Base-by-base conservation (phyloP, 1,140 invertebrate genomes). In the Lepeophtheirus salmonis region DNA sequence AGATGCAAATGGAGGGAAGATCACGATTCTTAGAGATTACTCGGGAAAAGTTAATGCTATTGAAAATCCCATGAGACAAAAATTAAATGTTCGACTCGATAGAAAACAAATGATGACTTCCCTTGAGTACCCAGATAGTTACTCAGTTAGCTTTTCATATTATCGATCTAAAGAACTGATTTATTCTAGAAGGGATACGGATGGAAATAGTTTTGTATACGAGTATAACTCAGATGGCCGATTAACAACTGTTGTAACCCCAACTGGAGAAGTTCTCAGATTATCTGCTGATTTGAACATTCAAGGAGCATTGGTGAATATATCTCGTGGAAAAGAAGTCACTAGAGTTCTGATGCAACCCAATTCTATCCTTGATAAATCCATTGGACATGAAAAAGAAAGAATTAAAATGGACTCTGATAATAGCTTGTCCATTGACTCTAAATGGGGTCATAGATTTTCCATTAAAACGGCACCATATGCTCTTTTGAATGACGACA, bases 181-280 rank as follows among this genome's bases (percentile, higher is more conserved):
- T 12, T 84, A 86, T 65, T 84, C 84, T 0, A 86, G 89, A 69
- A 75, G 87, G 41, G 88, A 92, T 67, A 88, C 86, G 24, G 86
- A 86, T 2, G 91, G 90, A 1, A 76, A 88, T 58, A 87, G 86
- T 56, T 91, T 88, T 67, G 84, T 92, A 1, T 97, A 96, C 70
- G 84, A 88, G 67, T 97, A 95, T 67, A 89, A 97, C 68, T 84
- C 88, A 67, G 94, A 92, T 70, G 91, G 91, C 13, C 78, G 91
- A 64, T 72, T 96, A 0, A 86, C 83, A 2, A 83, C 82, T 2
- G 85, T 88, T 1, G 84, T 94, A 0, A 90, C 88, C 3, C 90
- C 91, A 0, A 95, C 89, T 20, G 91, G 89, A 0, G 82, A 86
- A 73, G 80, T 89, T 1, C 84, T 89, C 30, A 82, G 80, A 51